phyloP scores from a whole-genome alignment of 2,113 vertebrate genomes.

The Rhadina sibilatrix region DNA sequence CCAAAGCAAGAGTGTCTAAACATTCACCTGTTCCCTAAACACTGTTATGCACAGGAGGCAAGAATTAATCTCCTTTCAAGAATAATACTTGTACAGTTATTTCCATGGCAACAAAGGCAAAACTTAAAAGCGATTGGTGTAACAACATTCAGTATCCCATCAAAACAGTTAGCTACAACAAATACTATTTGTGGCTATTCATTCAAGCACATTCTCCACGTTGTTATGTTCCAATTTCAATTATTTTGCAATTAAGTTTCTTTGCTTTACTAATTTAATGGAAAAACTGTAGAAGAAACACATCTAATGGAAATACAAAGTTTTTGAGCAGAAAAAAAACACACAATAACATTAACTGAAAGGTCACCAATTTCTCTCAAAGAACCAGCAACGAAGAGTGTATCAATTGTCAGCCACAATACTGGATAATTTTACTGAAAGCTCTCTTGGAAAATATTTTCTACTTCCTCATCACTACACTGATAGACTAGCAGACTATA shows the following conservation, averaged over 20 bases:
- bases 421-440: background rate
- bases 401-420: background rate
- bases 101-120: background rate
- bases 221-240: background rate
- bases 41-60: background rate
- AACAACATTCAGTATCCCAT: background rate
- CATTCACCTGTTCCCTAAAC: background rate
- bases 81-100: background rate
- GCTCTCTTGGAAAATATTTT: background rate
- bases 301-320: background rate
- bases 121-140: background rate
- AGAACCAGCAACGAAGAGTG: background rate
- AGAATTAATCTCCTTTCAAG: conserved; percentile 23
- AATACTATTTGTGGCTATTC: background rate
- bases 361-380: background rate
- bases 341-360: background rate
- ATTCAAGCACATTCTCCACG: background rate
- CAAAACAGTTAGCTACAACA: background rate
- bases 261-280: background rate
- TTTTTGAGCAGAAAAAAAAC: background rate
- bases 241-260: background rate
- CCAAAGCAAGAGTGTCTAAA: conserved; percentile 6
- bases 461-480: background rate
- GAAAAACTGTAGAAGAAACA: background rate
- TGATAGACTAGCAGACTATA: background rate